phyloP scores from a whole-genome alignment of 1,140 invertebrate species.

The Arion vulgaris region DNA sequence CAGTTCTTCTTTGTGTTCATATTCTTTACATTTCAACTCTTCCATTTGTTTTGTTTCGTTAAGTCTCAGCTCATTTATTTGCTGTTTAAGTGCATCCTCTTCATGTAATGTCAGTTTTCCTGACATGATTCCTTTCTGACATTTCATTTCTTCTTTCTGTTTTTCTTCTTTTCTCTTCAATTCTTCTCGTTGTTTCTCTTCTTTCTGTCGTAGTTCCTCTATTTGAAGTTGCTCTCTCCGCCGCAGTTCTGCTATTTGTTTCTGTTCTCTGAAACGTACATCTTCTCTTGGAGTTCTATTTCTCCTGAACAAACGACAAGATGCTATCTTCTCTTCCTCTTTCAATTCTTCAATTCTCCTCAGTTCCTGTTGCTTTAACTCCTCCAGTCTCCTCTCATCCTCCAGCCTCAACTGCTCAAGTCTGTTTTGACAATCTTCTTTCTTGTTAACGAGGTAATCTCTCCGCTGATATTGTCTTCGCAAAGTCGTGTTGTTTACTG shows the following conservation, averaged over 20 bases:
- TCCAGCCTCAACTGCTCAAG: background rate
- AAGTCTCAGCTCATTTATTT: background rate
- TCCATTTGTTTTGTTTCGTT: background rate
- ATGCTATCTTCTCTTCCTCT: background rate
- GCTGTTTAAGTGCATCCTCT: background rate
- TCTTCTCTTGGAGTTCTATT: background rate
- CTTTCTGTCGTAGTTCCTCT: constrained; percentile 14
- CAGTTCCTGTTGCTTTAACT: background rate
- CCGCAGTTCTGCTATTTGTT: background rate
- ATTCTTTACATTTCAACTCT: background rate
- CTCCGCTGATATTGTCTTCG: background rate
- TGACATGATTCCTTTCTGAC: background rate
- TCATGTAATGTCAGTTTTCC: background rate
- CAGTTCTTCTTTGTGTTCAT: background rate
- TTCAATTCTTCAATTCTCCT: background rate
- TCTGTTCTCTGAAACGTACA: background rate
- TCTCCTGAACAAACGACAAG: background rate
- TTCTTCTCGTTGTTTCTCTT: background rate
- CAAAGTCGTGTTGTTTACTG: background rate
- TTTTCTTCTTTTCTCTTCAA: constrained; percentile 2
- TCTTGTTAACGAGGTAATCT: background rate
- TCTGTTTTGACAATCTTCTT: background rate
- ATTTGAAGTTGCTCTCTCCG: background rate
- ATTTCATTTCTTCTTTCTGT: constrained; percentile 3
- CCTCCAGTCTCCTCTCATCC: background rate